Evolutionary conservation across 2,888 invertebrate genomes (phyloP).

Genomic region (Lycophotia porphyrea): DNA sequence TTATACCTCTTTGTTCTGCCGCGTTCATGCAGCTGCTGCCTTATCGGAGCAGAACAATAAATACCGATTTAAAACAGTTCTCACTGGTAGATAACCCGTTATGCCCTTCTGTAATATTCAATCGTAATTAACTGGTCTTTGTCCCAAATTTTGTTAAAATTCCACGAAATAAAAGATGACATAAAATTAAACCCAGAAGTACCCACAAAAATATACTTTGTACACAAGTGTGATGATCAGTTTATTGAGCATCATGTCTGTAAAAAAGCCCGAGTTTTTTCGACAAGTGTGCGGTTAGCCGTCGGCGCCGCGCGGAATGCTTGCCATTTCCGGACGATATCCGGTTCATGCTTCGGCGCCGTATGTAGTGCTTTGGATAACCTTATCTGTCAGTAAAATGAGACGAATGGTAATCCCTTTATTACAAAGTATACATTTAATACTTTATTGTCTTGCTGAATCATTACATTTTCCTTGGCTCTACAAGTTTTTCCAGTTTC

Average conservation of each 20-base stretch:
- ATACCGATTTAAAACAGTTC: constrained; percentile 85
- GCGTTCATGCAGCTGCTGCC: constrained; percentile 84
- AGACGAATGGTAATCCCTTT: constrained; percentile 49
- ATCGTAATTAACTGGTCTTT: constrained; percentile 49
- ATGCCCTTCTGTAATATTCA: constrained; percentile 68
- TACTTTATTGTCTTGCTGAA: constrained; percentile 46
- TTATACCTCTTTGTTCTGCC: constrained; percentile 86
- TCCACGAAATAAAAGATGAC: constrained; percentile 47
- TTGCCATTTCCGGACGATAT: constrained; percentile 89
- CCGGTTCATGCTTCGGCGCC: constrained; percentile 83
- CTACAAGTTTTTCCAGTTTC: constrained; percentile 76
- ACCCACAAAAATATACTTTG: constrained; percentile 14
- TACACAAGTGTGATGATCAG: constrained; percentile 37
- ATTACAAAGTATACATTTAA: constrained; percentile 14
- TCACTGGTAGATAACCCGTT: constrained; percentile 80
- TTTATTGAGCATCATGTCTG: constrained; percentile 61
- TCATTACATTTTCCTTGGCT: constrained; percentile 61
- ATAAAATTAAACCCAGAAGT: constrained; percentile 38
- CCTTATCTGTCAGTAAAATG: constrained; percentile 67
- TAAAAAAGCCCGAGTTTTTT: constrained; percentile 77
- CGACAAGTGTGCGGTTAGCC: constrained; percentile 80
- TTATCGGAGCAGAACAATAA: constrained; percentile 86
- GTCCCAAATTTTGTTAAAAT: constrained; percentile 61
- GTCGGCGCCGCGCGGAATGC: constrained; percentile 86
- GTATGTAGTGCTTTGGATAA: constrained; percentile 79